Percentiles rank a stretch among this genome's conserved stretches.
phyloP scores from a whole-genome alignment of 2,113 vertebrate species.

The Ciconia stormi region DNA sequence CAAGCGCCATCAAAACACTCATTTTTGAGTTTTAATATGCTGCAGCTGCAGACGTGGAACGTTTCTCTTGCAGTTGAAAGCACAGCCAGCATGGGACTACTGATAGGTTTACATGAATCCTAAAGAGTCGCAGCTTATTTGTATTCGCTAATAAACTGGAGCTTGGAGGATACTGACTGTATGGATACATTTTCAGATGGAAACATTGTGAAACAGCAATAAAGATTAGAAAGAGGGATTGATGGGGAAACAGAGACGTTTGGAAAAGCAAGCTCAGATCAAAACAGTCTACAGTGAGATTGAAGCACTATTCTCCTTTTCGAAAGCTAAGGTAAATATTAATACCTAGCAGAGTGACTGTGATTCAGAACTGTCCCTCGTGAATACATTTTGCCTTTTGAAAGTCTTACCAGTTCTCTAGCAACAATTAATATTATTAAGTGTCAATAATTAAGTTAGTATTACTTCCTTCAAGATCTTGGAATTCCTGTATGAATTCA shows the following conservation, averaged over 20 bases:
- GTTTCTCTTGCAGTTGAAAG: background rate
- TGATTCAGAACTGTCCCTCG: background rate
- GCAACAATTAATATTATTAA: background rate
- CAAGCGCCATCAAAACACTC: background rate
- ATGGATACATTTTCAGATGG: background rate
- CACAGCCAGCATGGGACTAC: background rate
- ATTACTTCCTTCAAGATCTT: background rate
- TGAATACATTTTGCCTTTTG: background rate
- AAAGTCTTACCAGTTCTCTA: background rate
- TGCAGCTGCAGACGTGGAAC: background rate
- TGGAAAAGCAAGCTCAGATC: background rate
- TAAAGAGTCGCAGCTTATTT: background rate
- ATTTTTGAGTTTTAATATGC: constrained; percentile 33
- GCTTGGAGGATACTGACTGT: background rate
- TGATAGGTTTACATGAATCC: constrained; percentile 25
- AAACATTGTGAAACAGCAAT: background rate
- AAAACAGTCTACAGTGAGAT: background rate
- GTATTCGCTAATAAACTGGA: background rate
- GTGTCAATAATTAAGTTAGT: background rate
- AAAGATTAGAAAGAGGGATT: background rate
- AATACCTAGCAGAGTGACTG: background rate
- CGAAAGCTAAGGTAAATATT: background rate
- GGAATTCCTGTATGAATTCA: background rate
- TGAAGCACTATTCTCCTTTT: background rate
- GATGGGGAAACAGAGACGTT: background rate